Conservation (phyloP, 2,797 vertebrate genomes). For the Sandelia bainsii region DNA sequence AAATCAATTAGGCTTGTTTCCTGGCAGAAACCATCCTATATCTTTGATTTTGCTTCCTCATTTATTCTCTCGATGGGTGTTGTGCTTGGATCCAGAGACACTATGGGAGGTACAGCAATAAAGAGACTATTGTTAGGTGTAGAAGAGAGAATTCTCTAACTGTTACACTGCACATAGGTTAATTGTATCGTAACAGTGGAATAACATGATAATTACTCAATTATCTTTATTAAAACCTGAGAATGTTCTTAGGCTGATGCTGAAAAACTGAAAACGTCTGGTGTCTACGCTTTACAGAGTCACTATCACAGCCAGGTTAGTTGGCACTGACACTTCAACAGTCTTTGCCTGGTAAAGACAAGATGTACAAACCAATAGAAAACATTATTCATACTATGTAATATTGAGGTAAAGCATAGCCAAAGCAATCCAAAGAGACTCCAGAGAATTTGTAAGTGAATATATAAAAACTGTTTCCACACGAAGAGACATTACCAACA, state of each 20-base stretch:
- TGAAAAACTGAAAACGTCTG: not conserved
- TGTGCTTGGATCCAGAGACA: conserved; percentile 59
- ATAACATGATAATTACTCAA: conserved; percentile 2
- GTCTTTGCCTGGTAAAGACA: too few species aligned
- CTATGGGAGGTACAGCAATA: conserved; percentile 49
- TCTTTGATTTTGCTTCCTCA: conserved; percentile 64
- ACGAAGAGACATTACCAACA: not conserved
- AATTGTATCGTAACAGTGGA: conserved; percentile 14
- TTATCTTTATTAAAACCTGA: conserved; percentile 18
- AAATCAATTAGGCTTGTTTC: conserved; percentile 76
- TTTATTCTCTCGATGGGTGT: conserved; percentile 59
- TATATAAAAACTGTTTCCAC: not conserved
- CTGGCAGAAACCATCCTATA: conserved; percentile 55
- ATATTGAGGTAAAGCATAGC: not conserved
- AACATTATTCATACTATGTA: not conserved
- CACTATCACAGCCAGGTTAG: too few species aligned
- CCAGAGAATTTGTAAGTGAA: not conserved
- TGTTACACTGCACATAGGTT: conserved; percentile 27
- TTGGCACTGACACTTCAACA: too few species aligned
- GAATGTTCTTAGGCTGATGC: not conserved
- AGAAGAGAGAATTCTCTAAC: not conserved
- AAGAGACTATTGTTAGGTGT: conserved; percentile 52
- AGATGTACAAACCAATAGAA: too few species aligned
- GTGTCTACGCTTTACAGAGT: not conserved
- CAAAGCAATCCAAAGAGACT: not conserved